phyloP scores from a whole-genome alignment of 2,797 vertebrate species.

The Crenuchus spilurus region DNA sequence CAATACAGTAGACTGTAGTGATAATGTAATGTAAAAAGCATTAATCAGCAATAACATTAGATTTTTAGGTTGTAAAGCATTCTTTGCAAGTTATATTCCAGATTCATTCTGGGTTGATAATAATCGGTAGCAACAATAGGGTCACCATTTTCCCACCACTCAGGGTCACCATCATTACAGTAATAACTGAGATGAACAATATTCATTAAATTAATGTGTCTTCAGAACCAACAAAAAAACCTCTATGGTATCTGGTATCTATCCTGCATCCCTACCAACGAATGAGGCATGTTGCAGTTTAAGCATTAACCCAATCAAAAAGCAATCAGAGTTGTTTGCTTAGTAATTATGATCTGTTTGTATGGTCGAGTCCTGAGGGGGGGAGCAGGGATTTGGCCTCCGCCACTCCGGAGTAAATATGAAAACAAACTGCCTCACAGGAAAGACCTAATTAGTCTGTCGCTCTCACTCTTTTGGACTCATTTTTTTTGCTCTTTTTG shows the following conservation, averaged over 20 bases:
- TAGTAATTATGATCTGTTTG: conserved; percentile 57
- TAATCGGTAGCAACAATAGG: conserved; percentile 26
- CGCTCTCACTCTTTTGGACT: conserved; percentile 65
- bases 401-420: conserved; percentile 73
- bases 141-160: conserved; percentile 26
- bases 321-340: conserved; percentile 53
- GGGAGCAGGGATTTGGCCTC: conserved; percentile 53
- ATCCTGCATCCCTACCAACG: conserved; percentile 16
- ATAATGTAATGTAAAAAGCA: neutral
- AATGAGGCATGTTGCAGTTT: conserved; percentile 54
- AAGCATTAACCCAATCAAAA: conserved; percentile 56
- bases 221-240: conserved; percentile 27
- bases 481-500: conserved; percentile 63
- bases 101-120: conserved; percentile 32
- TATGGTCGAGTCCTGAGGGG: conserved; percentile 41
- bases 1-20: neutral
- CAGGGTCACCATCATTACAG: conserved; percentile 30
- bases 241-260: conserved; percentile 21
- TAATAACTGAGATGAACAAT: conserved; percentile 38
- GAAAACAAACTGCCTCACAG: conserved; percentile 75
- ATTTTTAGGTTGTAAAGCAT: no score
- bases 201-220: conserved; percentile 34
- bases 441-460: conserved; percentile 76
- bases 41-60: neutral
- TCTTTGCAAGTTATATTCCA: conserved; percentile 32